Conservation (phyloP, 2,113 vertebrate genomes). For the Salvelinus fontinalis region DNA sequence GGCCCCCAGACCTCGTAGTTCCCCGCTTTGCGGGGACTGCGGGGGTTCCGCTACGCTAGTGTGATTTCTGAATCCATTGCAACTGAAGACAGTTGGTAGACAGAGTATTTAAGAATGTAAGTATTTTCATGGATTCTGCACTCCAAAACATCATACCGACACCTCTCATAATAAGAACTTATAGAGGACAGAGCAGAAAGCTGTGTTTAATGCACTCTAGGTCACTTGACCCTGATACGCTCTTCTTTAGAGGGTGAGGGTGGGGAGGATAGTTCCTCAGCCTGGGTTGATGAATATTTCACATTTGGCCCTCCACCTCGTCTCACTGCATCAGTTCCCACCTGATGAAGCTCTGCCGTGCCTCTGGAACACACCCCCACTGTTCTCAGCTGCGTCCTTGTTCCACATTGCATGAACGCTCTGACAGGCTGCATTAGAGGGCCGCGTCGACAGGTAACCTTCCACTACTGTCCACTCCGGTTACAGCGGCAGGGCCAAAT, state of each 20-base stretch:
- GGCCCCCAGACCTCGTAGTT: too few species aligned
- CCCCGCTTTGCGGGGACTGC: too few species aligned
- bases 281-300: slow-evolving; percentile 63
- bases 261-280: slow-evolving; percentile 44
- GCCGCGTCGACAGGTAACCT: slow-evolving; percentile 65
- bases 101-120: too few species aligned
- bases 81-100: too few species aligned
- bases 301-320: slow-evolving; percentile 48
- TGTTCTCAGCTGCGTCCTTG: slow-evolving; percentile 20
- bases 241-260: slow-evolving; percentile 43
- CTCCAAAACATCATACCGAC: too few species aligned
- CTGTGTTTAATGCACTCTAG: slow-evolving; percentile 31
- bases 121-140: too few species aligned
- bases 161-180: background rate
- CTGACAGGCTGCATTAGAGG: slow-evolving; percentile 40
- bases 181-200: slow-evolving; percentile 15
- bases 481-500: slow-evolving; percentile 20
- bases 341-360: background rate
- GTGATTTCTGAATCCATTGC: too few species aligned
- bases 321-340: slow-evolving; percentile 65
- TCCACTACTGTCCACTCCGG: slow-evolving; percentile 41
- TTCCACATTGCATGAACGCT: background rate
- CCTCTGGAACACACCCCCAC: slow-evolving; percentile 7
- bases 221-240: slow-evolving; percentile 7
- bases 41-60: too few species aligned